Percentiles rank a stretch among this genome's conserved stretches.
These are phyloP conservation scores for Pteria penguin DNA, from an alignment of 2,888 invertebrate genomes.

Conservation along the genomic window DNA sequence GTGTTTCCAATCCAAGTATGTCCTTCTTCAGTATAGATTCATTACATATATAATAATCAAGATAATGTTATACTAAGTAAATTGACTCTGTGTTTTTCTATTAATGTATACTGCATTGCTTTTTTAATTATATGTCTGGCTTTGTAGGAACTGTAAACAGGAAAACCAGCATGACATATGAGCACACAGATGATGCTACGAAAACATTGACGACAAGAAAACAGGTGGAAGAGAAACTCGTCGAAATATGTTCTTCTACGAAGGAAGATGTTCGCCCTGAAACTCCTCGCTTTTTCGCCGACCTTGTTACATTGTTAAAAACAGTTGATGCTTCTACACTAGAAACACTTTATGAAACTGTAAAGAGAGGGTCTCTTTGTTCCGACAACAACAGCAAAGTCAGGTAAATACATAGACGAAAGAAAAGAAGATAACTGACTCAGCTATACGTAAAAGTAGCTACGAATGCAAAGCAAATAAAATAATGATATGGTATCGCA, in stretches of 20 bases:
- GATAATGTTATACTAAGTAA: too few relatives aligned
- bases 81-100: too few relatives aligned
- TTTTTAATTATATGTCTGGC: too few relatives aligned
- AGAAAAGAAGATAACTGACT: too few relatives aligned
- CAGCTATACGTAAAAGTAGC: too few relatives aligned
- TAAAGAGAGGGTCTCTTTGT: constrained; percentile 61
- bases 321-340: constrained; percentile 77
- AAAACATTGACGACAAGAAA: constrained; percentile 22
- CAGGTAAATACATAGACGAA: constrained; percentile 65
- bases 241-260: constrained; percentile 67
- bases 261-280: constrained; percentile 78
- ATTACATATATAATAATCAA: too few relatives aligned
- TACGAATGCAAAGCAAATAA: neutral
- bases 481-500: neutral
- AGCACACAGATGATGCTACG: constrained; percentile 51
- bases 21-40: too few relatives aligned
- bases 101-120: too few relatives aligned
- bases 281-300: constrained; percentile 81
- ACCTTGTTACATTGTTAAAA: constrained; percentile 80
- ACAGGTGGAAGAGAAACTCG: constrained; percentile 56
- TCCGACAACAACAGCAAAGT: constrained; percentile 58
- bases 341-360: constrained; percentile 57
- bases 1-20: constrained; percentile 44
- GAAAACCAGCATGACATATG: constrained; percentile 58
- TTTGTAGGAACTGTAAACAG: constrained; percentile 51